A percentile compares a stretch with the other conserved stretches of the same genome.
phyloP scores from a whole-genome alignment of 2,888 invertebrate genomes.

The Xanthia togata region DNA sequence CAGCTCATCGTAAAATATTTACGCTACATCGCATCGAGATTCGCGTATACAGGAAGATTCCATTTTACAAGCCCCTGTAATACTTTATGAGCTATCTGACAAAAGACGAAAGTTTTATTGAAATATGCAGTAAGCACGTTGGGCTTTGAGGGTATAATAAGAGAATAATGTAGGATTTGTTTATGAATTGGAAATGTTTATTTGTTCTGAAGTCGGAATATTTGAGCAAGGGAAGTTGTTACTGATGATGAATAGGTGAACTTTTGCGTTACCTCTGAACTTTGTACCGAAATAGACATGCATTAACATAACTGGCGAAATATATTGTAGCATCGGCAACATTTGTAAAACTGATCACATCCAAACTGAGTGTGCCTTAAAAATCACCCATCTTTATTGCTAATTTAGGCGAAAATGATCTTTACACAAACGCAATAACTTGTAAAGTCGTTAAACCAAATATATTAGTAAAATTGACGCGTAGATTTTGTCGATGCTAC shows the following conservation, averaged over 20 bases:
- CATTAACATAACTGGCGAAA: too few relatives aligned
- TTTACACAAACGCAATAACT: too few relatives aligned
- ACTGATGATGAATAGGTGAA: too few relatives aligned
- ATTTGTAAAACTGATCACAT: too few relatives aligned
- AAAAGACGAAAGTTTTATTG: conserved; percentile 43
- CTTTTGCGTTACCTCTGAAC: not conserved
- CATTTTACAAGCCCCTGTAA: conserved; percentile 48
- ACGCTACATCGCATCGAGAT: conserved; percentile 46
- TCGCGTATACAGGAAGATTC: conserved; percentile 37
- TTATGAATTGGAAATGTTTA: conserved; percentile 11
- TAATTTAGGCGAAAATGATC: too few relatives aligned
- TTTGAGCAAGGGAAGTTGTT: not conserved
- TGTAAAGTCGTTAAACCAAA: too few relatives aligned
- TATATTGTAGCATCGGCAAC: too few relatives aligned
- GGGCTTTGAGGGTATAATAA: conserved; percentile 15
- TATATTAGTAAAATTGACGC: too few relatives aligned
- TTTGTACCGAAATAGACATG: too few relatives aligned
- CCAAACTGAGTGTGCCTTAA: too few relatives aligned
- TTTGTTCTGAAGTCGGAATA: conserved; percentile 11
- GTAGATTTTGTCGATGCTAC: too few relatives aligned
- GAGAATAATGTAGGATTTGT: conserved; percentile 16
- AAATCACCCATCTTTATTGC: too few relatives aligned
- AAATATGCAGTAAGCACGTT: conserved; percentile 41
- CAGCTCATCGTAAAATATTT: conserved; percentile 58
- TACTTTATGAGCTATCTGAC: conserved; percentile 53